These are phyloP conservation scores for Pipistrellus pipistrellus DNA, from an alignment of 2,797 vertebrate species.

Conservation along the genomic window DNA sequence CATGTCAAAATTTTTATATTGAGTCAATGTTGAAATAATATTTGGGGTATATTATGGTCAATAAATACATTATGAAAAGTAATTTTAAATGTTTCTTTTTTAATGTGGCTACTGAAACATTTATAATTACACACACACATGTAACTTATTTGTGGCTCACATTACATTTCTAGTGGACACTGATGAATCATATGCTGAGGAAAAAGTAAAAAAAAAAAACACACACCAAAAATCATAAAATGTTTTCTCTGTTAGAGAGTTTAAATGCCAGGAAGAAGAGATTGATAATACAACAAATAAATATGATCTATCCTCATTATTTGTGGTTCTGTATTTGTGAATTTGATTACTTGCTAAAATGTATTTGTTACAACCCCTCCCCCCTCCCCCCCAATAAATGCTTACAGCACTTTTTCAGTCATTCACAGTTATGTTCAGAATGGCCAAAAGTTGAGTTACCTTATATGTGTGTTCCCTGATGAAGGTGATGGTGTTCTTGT, in stretches of 20 bases:
- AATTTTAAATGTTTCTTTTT: neutral
- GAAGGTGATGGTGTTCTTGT: neutral
- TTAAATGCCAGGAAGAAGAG: neutral
- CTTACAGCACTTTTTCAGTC: neutral
- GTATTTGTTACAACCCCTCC: neutral
- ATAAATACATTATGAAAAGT: neutral
- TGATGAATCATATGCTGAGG: neutral
- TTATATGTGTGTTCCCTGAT: neutral
- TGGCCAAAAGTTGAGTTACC: neutral
- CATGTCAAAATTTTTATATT: neutral
- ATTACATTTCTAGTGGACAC: neutral
- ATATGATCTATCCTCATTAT: neutral
- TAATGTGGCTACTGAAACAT: neutral
- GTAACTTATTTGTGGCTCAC: neutral
- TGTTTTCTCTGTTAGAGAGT: neutral
- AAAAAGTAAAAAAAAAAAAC: neutral
- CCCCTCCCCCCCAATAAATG: neutral
- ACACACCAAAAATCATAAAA: neutral
- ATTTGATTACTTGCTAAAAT: neutral
- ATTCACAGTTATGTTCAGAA: neutral
- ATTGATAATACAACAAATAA: neutral
- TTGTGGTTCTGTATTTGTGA: neutral
- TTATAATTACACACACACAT: neutral
- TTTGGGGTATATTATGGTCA: conserved; percentile 10
- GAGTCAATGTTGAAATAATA: neutral